phyloP scores from a whole-genome alignment of 1,140 invertebrate genomes.

The Zelostemma sp. region DNA sequence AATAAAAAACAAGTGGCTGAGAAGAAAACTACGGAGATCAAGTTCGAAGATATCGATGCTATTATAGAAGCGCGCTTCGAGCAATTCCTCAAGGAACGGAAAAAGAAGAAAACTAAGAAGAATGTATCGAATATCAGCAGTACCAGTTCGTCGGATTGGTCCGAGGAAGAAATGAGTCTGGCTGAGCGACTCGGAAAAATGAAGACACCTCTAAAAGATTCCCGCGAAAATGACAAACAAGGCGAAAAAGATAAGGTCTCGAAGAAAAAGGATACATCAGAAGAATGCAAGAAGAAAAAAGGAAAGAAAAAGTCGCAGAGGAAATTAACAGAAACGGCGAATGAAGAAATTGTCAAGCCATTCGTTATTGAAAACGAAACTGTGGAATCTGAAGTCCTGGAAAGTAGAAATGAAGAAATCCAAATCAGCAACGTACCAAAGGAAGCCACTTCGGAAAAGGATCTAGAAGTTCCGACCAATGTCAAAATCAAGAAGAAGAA shows the following conservation, averaged over 20 bases:
- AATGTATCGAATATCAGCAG: background rate
- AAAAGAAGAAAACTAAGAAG: slow-evolving; percentile 18
- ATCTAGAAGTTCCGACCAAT: too few relatives aligned
- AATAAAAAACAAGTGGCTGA: too few relatives aligned
- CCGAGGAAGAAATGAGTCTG: slow-evolving; percentile 54
- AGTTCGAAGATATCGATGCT: background rate
- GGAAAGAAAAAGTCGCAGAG: too few relatives aligned
- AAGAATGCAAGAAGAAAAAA: background rate
- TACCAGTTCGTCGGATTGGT: slow-evolving; percentile 42
- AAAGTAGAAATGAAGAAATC: background rate
- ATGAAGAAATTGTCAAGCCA: background rate
- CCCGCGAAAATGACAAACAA: slow-evolving; percentile 7
- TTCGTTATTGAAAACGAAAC: too few relatives aligned
- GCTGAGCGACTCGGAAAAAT: slow-evolving; percentile 38
- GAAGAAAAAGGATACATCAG: slow-evolving; percentile 4
- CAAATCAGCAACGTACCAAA: slow-evolving; percentile 42
- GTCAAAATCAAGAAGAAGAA: too few relatives aligned
- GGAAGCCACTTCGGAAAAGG: slow-evolving; percentile 39
- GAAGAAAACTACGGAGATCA: too few relatives aligned
- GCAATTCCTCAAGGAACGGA: slow-evolving; percentile 16
- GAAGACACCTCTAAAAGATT: too few relatives aligned
- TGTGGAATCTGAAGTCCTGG: too few relatives aligned
- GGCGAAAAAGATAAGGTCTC: background rate
- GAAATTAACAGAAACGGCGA: background rate
- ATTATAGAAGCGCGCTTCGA: slow-evolving; percentile 13